Conservation (phyloP, 1,140 invertebrate species). For the Brachionus angularis region DNA sequence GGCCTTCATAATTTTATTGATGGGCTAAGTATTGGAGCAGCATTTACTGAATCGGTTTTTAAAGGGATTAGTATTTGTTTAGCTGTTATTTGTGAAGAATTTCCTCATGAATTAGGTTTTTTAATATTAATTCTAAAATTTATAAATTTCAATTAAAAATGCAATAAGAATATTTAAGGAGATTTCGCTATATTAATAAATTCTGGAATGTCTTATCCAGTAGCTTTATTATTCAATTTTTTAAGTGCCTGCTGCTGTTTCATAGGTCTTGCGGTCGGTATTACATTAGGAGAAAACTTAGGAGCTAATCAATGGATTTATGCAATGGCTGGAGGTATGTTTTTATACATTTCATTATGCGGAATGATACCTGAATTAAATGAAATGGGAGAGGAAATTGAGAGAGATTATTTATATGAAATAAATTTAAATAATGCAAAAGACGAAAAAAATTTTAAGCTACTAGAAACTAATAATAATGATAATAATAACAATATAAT, state of each 20-base stretch:
- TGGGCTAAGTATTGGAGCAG: slow-evolving; percentile 60
- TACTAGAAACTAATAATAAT: too few species aligned
- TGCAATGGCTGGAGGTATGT: slow-evolving; percentile 34
- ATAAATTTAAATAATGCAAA: too few species aligned
- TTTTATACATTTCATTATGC: slow-evolving; percentile 40
- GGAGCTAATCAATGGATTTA: slow-evolving; percentile 20
- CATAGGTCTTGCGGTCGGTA: slow-evolving; percentile 18
- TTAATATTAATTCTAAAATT: background rate
- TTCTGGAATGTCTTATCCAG: slow-evolving; percentile 10
- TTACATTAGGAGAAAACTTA: background rate
- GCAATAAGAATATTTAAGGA: slow-evolving; percentile 11
- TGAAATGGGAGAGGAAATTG: slow-evolving; percentile 27
- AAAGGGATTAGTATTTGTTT: slow-evolving; percentile 57
- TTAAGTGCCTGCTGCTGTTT: slow-evolving; percentile 60
- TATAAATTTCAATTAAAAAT: background rate
- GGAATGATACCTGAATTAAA: slow-evolving; percentile 19
- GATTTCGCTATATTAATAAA: slow-evolving; percentile 42
- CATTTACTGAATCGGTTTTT: slow-evolving; percentile 53
- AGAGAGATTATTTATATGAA: too few species aligned
- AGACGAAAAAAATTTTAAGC: too few species aligned
- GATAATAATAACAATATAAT: too few species aligned
- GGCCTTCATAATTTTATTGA: slow-evolving; percentile 75
- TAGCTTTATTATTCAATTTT: slow-evolving; percentile 51
- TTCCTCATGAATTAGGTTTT: slow-evolving; percentile 61
- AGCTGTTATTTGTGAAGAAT: slow-evolving; percentile 60